A percentile compares a stretch with the other conserved stretches of the same genome.
These are phyloP conservation scores for Alexandromys fortis DNA, from an alignment of 2,113 vertebrate species.

Conservation along the genomic window DNA sequence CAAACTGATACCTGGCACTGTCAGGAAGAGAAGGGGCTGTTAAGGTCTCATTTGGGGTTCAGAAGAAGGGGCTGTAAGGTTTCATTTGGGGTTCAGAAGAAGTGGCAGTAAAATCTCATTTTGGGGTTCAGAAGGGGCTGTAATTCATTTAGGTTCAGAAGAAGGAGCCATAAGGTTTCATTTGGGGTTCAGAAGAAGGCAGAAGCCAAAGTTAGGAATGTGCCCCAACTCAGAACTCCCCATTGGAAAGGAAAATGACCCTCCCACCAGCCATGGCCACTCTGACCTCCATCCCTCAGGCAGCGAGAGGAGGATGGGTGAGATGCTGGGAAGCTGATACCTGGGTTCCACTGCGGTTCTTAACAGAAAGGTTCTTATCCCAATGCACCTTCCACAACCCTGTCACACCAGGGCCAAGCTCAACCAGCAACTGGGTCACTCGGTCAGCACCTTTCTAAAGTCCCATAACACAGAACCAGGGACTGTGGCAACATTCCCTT, in stretches of 20 bases:
- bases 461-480: neutral
- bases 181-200: neutral
- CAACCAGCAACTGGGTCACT: neutral
- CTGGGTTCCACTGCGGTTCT: neutral
- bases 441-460: neutral
- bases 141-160: no score
- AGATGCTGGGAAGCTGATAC: accelerated
- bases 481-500: neutral
- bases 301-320: neutral
- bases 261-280: neutral
- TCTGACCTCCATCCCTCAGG: neutral
- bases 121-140: no score
- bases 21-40: neutral
- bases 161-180: neutral
- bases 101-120: no score
- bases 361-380: no score
- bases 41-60: no score
- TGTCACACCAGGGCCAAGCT: neutral
- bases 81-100: no score
- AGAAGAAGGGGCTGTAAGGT: no score
- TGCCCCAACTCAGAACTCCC: neutral
- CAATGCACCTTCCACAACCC: neutral
- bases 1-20: no score
- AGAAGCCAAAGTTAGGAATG: neutral
- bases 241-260: no score